Base-by-base conservation (phyloP, 2,888 invertebrate species). In the Tachina grossa region DNA sequence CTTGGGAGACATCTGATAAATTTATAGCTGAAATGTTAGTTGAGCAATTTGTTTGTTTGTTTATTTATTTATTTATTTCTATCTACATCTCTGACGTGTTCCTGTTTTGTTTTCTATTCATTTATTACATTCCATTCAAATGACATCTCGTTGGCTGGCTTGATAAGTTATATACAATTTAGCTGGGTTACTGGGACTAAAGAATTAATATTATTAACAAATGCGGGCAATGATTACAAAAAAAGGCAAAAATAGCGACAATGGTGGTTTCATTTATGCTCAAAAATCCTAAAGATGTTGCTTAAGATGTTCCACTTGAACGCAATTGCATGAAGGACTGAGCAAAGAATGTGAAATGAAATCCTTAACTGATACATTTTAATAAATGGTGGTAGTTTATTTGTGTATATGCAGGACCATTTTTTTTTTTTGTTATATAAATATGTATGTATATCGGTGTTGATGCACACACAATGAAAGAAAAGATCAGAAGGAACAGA, bases 241-340 rank as follows among this genome's bases (percentile, higher is more conserved):
- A 55, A 31, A 31, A 39, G 31, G 2, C 1, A n/a, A 10, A 51
- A 31, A 2, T 9, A 53, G 53, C 31, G 53, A 6, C 45, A 1
- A 59, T 66, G 55, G 49, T 84, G 75, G 79, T 75, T 75, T 72
- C 59, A 72, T 77, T 81, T 84, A 39, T 77, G 43, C 43, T 68
- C 49, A 59, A 81, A 31, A 51, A 74, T 22, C 74, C 66, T 84
- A 39, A 84, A 84, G 81, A 84, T 77, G 55, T 65, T 68, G 41
- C 63, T 85, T 74, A 85, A 82, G 81, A 78, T 75, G 82, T 81
- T 81, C 68, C 68, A 85, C 68, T 85, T 78, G 82, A 49, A 31
- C 49, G 74, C 63, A 61, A 31, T 57, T 74, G 68, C 43, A 77
- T 19, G 49, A 69, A 63, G 47, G 31, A 19, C 61, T 69, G 31